A percentile compares a stretch with the other conserved stretches of the same genome.
These are phyloP conservation scores for Diadegma fenestrale DNA, from an alignment of 2,888 invertebrate species.

Conservation along the genomic window DNA sequence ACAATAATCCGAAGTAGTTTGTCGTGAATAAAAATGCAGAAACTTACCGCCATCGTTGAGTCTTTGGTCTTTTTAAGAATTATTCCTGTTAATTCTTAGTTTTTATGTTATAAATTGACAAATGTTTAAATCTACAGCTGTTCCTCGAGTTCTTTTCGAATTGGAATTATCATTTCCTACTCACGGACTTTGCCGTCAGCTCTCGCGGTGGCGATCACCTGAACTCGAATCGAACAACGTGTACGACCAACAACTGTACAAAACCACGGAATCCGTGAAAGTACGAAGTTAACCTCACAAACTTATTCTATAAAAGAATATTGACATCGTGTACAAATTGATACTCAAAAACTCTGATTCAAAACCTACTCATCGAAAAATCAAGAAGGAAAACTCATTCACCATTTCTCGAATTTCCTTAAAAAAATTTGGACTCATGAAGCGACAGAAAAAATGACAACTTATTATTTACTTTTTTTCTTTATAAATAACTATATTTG, in stretches of 20 bases:
- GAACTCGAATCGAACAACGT: constrained; percentile 35
- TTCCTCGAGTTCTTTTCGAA: constrained; percentile 4
- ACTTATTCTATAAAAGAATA: neutral
- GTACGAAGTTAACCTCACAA: neutral
- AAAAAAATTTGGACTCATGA: too few species aligned
- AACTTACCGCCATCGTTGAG: constrained; percentile 60
- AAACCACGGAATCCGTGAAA: neutral
- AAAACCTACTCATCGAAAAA: too few species aligned
- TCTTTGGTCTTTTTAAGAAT: neutral
- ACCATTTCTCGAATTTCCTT: too few species aligned
- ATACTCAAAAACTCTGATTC: neutral
- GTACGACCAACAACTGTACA: constrained; percentile 2
- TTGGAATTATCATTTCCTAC: constrained; percentile 34
- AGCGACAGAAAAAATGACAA: too few species aligned
- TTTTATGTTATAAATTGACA: constrained; percentile 9
- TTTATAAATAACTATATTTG: too few species aligned
- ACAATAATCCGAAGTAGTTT: neutral
- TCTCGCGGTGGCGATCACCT: neutral
- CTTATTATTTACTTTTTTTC: too few species aligned
- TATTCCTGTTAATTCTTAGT: neutral
- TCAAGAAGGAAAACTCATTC: too few species aligned
- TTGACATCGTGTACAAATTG: neutral
- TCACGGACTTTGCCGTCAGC: neutral
- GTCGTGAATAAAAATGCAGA: constrained; percentile 12
- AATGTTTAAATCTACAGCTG: constrained; percentile 10